A percentile compares a stretch with the other conserved stretches of the same genome.
phyloP scores from a whole-genome alignment of 2,888 invertebrate genomes.

The Apoda limacodes region DNA sequence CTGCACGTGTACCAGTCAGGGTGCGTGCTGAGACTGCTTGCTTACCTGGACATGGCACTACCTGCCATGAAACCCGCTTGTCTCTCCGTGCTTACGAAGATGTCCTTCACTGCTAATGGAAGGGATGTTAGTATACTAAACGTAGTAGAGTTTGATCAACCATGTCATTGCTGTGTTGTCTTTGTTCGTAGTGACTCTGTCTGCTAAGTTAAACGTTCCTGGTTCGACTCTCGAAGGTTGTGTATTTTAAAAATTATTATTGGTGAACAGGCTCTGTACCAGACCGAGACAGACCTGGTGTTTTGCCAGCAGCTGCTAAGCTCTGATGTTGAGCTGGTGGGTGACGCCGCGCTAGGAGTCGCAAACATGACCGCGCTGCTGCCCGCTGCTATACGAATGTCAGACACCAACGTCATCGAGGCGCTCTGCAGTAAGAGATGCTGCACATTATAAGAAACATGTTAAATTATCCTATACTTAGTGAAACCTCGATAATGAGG shows the following conservation, averaged over 20 bases:
- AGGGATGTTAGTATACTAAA: constrained; percentile 55
- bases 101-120: constrained; percentile 50
- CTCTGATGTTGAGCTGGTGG: constrained; percentile 44
- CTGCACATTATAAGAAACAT: too few relatives aligned
- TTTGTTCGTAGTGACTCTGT: neutral
- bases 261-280: constrained; percentile 39
- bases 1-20: constrained; percentile 50
- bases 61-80: constrained; percentile 57
- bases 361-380: constrained; percentile 57
- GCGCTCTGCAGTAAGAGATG: constrained; percentile 45
- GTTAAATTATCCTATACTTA: too few relatives aligned
- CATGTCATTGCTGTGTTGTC: too few relatives aligned
- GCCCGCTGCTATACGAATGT: constrained; percentile 53
- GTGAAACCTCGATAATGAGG: too few relatives aligned
- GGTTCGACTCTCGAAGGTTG: neutral
- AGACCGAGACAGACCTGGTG: constrained; percentile 51
- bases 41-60: constrained; percentile 55
- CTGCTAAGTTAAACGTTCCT: neutral
- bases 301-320: constrained; percentile 55
- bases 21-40: constrained; percentile 46
- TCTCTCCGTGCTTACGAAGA: constrained; percentile 51
- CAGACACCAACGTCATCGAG: constrained; percentile 55
- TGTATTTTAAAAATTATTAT: neutral
- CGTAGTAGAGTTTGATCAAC: too few relatives aligned
- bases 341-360: constrained; percentile 58